These are phyloP conservation scores for Tupiocoris notatus DNA, from an alignment of 2,888 invertebrate genomes.

Conservation along the genomic window DNA sequence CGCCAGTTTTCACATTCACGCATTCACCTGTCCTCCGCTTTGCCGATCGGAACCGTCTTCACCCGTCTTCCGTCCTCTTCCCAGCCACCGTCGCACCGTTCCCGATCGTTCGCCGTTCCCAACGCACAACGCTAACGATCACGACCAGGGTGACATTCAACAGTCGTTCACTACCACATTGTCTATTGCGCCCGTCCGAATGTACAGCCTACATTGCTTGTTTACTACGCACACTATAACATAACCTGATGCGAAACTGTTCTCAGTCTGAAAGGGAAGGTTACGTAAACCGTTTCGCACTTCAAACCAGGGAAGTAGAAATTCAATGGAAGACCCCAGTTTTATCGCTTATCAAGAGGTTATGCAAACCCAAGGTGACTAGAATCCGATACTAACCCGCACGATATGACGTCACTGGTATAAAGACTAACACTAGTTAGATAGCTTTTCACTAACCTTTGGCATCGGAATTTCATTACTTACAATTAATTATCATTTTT, in stretches of 20 bases:
- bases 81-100: too few relatives aligned
- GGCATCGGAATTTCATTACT: too few relatives aligned
- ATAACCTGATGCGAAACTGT: background rate
- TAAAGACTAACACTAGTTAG: too few relatives aligned
- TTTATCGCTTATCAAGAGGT: too few relatives aligned
- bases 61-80: background rate
- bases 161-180: background rate
- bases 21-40: background rate
- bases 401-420: too few relatives aligned
- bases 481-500: too few relatives aligned
- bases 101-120: background rate
- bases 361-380: too few relatives aligned
- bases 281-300: background rate
- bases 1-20: conserved; percentile 32
- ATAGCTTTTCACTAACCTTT: too few relatives aligned
- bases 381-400: too few relatives aligned
- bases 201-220: background rate
- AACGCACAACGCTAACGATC: background rate
- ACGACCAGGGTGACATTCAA: background rate
- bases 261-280: background rate
- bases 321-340: too few relatives aligned
- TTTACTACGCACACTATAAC: background rate
- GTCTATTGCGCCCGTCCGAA: background rate
- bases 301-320: background rate
- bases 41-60: background rate